A percentile compares a stretch with the other conserved stretches of the same genome.
Evolutionary conservation across 2,888 invertebrate species (phyloP).

Genomic region (Synergus laeviventris): DNA sequence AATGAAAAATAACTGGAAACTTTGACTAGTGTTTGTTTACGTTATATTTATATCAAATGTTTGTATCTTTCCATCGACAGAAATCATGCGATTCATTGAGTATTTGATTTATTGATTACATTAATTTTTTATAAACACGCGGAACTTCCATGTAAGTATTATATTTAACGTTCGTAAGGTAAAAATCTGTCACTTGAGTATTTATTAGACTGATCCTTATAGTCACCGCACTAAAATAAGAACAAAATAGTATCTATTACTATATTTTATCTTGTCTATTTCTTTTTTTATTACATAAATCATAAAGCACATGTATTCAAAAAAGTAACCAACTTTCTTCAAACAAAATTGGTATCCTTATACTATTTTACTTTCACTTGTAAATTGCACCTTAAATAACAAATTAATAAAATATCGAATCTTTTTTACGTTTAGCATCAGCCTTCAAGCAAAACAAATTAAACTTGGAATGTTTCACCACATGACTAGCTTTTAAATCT

Average conservation of each 20-base stretch:
- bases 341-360: too few relatives aligned
- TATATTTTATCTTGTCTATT: too few relatives aligned
- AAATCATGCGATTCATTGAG: neutral
- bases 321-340: too few relatives aligned
- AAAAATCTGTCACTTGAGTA: slow-evolving; percentile 2
- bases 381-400: neutral
- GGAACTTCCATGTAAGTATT: slow-evolving; percentile 3
- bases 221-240: neutral
- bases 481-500: neutral
- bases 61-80: neutral
- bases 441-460: slow-evolving; percentile 25
- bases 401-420: neutral
- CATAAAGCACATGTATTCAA: too few relatives aligned
- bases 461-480: slow-evolving; percentile 24
- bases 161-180: neutral
- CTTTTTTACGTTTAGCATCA: slow-evolving; percentile 9
- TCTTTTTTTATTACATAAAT: too few relatives aligned
- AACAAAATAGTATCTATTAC: too few relatives aligned
- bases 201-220: slow-evolving; percentile 8
- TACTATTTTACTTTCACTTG: neutral
- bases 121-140: neutral
- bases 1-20: slow-evolving; percentile 4
- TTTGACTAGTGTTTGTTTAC: neutral
- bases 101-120: neutral
- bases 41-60: neutral